Conservation (phyloP, 1,140 invertebrate species). For the Anthonomus grandis region DNA sequence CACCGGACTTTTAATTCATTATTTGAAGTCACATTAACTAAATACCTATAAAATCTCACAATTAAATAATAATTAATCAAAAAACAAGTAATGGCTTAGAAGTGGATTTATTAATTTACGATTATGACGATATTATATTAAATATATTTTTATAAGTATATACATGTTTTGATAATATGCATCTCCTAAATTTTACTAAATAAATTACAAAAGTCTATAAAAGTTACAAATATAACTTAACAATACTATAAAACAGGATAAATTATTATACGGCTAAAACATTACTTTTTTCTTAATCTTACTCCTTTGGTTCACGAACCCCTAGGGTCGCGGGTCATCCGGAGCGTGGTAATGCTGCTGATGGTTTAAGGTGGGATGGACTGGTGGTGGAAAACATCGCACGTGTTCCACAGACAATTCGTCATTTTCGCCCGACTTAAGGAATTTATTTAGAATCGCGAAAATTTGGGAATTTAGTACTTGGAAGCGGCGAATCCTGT, state of each 20-base stretch:
- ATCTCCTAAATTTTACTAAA: too few species aligned
- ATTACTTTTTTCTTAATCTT: background rate
- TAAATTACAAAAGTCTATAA: slow-evolving; percentile 29
- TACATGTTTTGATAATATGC: too few species aligned
- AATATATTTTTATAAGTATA: too few species aligned
- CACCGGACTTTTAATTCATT: too few species aligned
- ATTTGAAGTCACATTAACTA: too few species aligned
- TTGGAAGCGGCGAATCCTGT: slow-evolving; percentile 95
- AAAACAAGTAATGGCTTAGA: too few species aligned
- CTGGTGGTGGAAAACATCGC: slow-evolving; percentile 92
- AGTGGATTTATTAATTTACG: too few species aligned
- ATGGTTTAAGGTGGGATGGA: slow-evolving; percentile 70
- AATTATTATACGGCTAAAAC: slow-evolving; percentile 19
- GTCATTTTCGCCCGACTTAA: slow-evolving; percentile 81
- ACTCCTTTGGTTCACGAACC: background rate
- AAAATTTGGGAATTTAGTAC: slow-evolving; percentile 99
- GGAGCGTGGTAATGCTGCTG: slow-evolving; percentile 59
- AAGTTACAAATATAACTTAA: slow-evolving; percentile 26
- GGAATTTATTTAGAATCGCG: slow-evolving; percentile 93
- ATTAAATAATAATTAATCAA: too few species aligned
- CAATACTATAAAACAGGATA: slow-evolving; percentile 27
- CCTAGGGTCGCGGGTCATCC: slow-evolving; percentile 54
- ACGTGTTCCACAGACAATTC: slow-evolving; percentile 93
- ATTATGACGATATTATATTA: too few species aligned
- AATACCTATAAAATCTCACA: too few species aligned